Evolutionary conservation across 1,140 invertebrate genomes (phyloP).

Genomic region (Achatina immaculata): DNA sequence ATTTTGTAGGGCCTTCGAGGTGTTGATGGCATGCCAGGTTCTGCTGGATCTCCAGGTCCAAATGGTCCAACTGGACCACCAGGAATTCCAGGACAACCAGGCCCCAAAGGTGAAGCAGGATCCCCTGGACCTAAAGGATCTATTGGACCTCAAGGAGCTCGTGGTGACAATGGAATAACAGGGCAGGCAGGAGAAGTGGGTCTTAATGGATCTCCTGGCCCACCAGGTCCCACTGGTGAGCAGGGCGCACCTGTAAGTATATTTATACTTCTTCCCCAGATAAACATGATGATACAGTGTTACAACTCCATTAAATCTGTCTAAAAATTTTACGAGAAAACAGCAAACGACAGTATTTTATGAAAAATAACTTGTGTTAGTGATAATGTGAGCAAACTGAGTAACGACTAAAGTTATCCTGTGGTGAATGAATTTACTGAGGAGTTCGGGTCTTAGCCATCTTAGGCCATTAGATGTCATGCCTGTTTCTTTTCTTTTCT

Average conservation of each 20-base stretch:
- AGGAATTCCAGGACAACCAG: conserved; percentile 61
- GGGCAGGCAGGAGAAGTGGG: conserved; percentile 83
- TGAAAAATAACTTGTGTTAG: no score
- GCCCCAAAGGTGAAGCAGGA: conserved; percentile 81
- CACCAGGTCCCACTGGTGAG: conserved; percentile 83
- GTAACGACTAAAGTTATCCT: no score
- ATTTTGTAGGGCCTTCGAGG: conserved; percentile 72
- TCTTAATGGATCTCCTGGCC: conserved; percentile 78
- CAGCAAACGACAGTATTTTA: no score
- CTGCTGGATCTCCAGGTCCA: conserved; percentile 75
- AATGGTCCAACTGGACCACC: conserved; percentile 60
- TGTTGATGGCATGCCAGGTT: conserved; percentile 84
- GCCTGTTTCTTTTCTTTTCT: no score
- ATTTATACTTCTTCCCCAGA: no score
- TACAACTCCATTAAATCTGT: no score
- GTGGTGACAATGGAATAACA: conserved; percentile 83
- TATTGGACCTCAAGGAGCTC: conserved; percentile 83
- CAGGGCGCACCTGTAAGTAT: conserved; percentile 77
- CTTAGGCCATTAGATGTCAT: no score
- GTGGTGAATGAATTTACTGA: no score
- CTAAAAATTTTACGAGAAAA: no score
- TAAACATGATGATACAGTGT: no score
- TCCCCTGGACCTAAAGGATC: conserved; percentile 82
- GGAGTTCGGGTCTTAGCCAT: no score
- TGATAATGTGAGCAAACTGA: no score